Conservation (phyloP, 2,888 invertebrate genomes). For the Mycogona germanica region DNA sequence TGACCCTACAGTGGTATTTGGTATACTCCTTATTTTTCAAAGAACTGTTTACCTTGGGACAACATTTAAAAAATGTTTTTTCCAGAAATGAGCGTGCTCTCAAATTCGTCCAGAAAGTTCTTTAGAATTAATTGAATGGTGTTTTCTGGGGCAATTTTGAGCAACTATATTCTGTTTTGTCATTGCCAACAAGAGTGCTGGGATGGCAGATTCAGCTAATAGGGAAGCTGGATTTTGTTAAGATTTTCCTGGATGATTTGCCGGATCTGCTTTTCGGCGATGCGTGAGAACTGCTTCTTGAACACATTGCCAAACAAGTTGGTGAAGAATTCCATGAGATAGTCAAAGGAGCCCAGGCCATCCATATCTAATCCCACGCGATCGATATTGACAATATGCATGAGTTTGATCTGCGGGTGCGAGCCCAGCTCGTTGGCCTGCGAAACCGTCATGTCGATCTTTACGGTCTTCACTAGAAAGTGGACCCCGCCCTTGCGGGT, state of each 20-base stretch:
- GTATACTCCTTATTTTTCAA: too few relatives aligned
- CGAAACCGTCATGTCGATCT: constrained; percentile 1
- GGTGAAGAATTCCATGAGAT: constrained; percentile 61
- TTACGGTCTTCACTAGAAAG: constrained; percentile 14
- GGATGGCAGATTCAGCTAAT: constrained; percentile 3
- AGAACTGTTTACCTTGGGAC: too few relatives aligned
- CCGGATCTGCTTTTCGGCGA: constrained; percentile 11
- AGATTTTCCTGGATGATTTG: constrained; percentile 16
- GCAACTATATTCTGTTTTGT: too few relatives aligned
- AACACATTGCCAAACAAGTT: constrained; percentile 74
- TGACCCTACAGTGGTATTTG: too few relatives aligned
- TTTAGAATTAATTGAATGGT: too few relatives aligned
- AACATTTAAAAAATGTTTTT: too few relatives aligned
- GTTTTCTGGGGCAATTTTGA: too few relatives aligned
- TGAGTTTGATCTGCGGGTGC: constrained; percentile 7
- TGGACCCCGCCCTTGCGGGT: constrained; percentile 16
- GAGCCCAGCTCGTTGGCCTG: constrained; percentile 8
- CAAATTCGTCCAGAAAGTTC: too few relatives aligned
- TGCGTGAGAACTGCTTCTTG: constrained; percentile 48
- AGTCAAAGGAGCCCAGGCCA: constrained; percentile 78
- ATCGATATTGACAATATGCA: constrained; percentile 13
- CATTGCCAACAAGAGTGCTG: too few relatives aligned
- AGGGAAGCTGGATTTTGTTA: constrained; percentile 11
- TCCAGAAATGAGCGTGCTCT: too few relatives aligned
- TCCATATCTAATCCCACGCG: constrained; percentile 33